Base-by-base conservation (phyloP, 2,113 vertebrate genomes). In the Ploceus nigricollis region DNA sequence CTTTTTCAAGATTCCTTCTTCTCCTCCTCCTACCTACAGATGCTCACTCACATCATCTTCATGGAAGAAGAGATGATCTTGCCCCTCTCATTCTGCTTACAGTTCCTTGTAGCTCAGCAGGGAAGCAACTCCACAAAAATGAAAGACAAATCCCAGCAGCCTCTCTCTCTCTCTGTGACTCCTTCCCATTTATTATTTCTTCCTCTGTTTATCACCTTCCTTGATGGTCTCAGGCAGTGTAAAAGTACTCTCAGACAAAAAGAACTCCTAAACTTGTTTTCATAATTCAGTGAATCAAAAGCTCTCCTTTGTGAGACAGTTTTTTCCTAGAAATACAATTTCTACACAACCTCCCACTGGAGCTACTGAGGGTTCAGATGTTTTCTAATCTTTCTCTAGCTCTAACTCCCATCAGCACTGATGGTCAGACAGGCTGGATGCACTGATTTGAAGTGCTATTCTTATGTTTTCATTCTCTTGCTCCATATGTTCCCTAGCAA, bases 251-350 rank as follows among this genome's bases (percentile, higher is more conserved):
- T 42, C 47, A 61, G 73, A 30, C 42, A 85, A 83, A 65, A 66
- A 83, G 25, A 87, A 82, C 31, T 89, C 35, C 65, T 48, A 44
- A 94, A 85, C 18, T 56, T 78, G 30, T 14, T 81, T 83, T 51
- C 54, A 50, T 57, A 45, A 82, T 83, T 78, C 76, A 71, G 30
- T 51, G 48, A 82, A 83, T 94, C 83, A 89, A 84, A 94, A 83
- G 10, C 24, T 79, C 27, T 79, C n/a, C 33, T 82, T 83, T 45
- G n/a, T 82, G 58, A 85, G 54, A 51, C 4, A 50, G 13, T 17
- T 80, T 94, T 93, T 92, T 92, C 78, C 69, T 45, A 42, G 20
- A 93, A 82, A 78, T 50, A 45, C 73, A 84, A n/a, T 77, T 87
- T 66, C 61, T 68, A 54, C 13, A 69, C 39, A 72, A 44, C 19